Base-by-base conservation (phyloP, 2,888 invertebrate species). In the Vesta saturnalis region DNA sequence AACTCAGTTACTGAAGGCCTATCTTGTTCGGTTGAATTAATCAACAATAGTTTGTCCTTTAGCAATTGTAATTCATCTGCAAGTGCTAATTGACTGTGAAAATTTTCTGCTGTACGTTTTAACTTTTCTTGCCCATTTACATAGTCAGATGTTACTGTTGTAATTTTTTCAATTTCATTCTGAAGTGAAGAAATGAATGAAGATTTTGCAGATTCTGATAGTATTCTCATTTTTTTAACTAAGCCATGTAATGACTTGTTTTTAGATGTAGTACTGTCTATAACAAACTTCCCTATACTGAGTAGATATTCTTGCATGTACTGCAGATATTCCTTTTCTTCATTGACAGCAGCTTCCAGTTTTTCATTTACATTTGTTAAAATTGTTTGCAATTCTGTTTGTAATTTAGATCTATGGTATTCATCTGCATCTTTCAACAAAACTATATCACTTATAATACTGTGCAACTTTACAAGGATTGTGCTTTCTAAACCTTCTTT, bases 401-500 rank as follows among this genome's bases (percentile, higher is more conserved):
- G 1, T 16, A 47, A 47, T 1, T 14, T 16, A 4, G 3, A 6
- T 16, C 15, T 47, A 1, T 47, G 15, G 1, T 47, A n/a, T 3
- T 6, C 21, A 52, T 21, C 22, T 5, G 19, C 5, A 16, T 1
- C 21, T n/a, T 8, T 21, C 19, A 19, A 12, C 19, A 8, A 3
- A 1, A 19, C n/a, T 2, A 52, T 19, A 8, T 52, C 52, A 8
- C 19, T 52, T 12, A 52, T 52, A 1, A 8, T n/a, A n/a, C 8
- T 39, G 2, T n/a, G 39, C 39, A n/a, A n/a, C 8, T 39, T n/a
- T n/a, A 39, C 39, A n/a, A 39, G n/a, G 12, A 6, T 39, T 8
- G 8, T n/a, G n/a, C 39, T 10, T n/a, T n/a, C 3, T n/a, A 19
- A 2, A 19, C 19, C 52, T 15, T 52, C 56, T 64, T 67, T 19